A percentile compares a stretch with the other conserved stretches of the same genome.
Evolutionary conservation across 2,113 vertebrate genomes (phyloP).

Genomic region (Ophthalmolycus amberensis): DNA sequence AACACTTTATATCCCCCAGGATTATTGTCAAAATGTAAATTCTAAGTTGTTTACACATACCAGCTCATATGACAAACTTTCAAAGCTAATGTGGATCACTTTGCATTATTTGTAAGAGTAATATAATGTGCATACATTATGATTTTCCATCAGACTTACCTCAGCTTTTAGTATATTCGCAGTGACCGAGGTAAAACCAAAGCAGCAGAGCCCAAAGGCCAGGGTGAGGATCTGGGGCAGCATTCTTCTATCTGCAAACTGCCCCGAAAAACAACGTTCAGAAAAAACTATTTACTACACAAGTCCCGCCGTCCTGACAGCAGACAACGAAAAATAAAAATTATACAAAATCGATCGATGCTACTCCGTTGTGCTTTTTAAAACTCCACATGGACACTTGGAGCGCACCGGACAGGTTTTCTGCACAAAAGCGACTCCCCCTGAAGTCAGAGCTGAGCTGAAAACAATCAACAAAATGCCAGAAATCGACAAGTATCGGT

Average conservation of each 20-base stretch:
- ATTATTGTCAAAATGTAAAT: not conserved
- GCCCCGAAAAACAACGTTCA: slow-evolving; percentile 15
- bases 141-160: slow-evolving; percentile 67
- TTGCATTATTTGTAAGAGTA: not conserved
- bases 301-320: slow-evolving; percentile 34
- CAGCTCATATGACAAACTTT: not conserved
- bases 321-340: not conserved
- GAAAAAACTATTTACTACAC: not conserved
- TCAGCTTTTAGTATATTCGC: slow-evolving; percentile 80
- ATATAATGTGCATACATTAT: not conserved
- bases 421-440: slow-evolving; percentile 21
- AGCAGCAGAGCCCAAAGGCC: slow-evolving; percentile 69
- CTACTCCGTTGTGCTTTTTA: slow-evolving; percentile 12
- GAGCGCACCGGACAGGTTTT: not conserved
- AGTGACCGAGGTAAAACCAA: slow-evolving; percentile 66
- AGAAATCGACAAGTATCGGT: slow-evolving; percentile 9
- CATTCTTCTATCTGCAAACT: slow-evolving; percentile 71
- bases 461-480: not conserved
- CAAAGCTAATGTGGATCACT: not conserved
- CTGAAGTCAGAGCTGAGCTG: not conserved
- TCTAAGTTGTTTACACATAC: not conserved
- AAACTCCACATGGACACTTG: slow-evolving; percentile 37
- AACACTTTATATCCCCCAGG: not conserved
- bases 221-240: slow-evolving; percentile 72
- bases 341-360: not conserved